Evolutionary conservation across 2,113 vertebrate species (phyloP).

Genomic region (Nesoenas mayeri): DNA sequence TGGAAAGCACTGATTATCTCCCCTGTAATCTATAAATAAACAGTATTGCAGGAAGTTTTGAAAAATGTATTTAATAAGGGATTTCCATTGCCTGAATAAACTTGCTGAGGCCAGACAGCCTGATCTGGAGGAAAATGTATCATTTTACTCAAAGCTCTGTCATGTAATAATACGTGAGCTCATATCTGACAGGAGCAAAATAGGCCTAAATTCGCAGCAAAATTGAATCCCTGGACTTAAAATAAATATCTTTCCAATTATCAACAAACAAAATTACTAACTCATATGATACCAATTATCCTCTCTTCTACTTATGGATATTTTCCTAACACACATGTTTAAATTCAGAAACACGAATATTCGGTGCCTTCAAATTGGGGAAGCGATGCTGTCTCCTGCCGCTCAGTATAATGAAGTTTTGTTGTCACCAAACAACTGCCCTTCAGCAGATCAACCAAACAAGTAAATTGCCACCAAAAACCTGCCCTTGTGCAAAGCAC

Average conservation of each 20-base stretch:
- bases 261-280: neutral
- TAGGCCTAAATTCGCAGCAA: conserved; percentile 1
- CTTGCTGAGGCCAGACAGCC: conserved; percentile 60
- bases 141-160: conserved; percentile 56
- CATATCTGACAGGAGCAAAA: conserved; percentile 43
- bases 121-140: conserved; percentile 61
- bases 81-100: conserved; percentile 73
- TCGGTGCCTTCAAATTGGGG: neutral
- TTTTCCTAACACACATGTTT: neutral
- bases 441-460: neutral
- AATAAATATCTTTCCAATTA: neutral
- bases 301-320: neutral
- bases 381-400: rapidly evolving
- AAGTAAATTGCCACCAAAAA: neutral
- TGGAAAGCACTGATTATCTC: conserved; percentile 70
- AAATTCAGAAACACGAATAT: neutral
- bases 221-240: neutral
- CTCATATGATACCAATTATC: neutral
- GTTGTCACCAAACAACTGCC: neutral
- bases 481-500: neutral
- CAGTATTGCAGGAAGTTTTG: conserved; percentile 67
- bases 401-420: neutral
- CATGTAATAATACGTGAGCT: conserved; percentile 23
- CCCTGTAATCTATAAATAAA: conserved; percentile 74
- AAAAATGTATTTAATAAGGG: conserved; percentile 77